phyloP scores from a whole-genome alignment of 2,113 vertebrate species.

The Chroicocephalus ridibundus region DNA sequence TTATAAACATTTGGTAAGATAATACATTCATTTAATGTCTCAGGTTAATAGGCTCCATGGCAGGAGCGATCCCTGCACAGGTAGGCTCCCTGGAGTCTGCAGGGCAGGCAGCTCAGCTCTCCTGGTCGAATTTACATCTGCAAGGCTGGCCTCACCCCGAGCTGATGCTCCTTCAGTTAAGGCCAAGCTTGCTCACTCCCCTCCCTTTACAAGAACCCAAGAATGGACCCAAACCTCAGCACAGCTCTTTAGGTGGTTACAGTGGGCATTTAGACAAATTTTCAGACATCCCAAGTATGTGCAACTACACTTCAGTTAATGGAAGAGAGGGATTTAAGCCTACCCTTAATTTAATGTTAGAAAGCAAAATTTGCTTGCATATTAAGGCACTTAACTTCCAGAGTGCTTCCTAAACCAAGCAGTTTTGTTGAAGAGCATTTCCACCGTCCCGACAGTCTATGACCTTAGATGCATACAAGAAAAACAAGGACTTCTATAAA shows the following conservation, averaged over 20 bases:
- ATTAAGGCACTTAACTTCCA: neutral
- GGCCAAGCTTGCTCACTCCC: neutral
- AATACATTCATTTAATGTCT: slow-evolving; percentile 25
- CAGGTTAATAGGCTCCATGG: neutral
- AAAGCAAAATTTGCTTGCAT: neutral
- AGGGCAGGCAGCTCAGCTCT: neutral
- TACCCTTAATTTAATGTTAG: neutral
- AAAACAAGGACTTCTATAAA: neutral
- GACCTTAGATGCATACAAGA: neutral
- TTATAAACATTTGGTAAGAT: neutral
- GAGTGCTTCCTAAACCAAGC: neutral
- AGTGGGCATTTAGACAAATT: neutral
- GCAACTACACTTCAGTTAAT: neutral
- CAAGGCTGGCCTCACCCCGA: neutral
- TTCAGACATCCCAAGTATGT: accelerated
- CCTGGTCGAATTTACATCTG: accelerated
- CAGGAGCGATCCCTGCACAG: neutral
- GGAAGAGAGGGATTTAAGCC: neutral
- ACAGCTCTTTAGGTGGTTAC: neutral
- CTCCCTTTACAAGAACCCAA: neutral
- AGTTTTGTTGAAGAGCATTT: neutral
- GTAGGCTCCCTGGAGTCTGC: neutral
- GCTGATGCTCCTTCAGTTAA: neutral
- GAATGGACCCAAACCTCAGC: neutral
- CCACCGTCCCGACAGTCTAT: accelerated